phyloP scores from a whole-genome alignment of 2,888 invertebrate genomes.

The Aricia artaxerxes region DNA sequence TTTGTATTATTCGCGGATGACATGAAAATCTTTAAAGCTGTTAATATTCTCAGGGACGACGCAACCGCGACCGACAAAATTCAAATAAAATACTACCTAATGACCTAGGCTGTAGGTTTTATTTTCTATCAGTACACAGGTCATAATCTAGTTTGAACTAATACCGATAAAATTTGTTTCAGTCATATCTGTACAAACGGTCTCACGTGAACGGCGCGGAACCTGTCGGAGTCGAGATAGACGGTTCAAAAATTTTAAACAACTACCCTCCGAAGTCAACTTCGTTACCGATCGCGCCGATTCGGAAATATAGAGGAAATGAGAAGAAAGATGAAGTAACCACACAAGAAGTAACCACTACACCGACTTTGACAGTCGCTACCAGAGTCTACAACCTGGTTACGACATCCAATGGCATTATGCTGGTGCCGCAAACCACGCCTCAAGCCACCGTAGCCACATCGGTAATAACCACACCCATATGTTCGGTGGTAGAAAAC shows the following conservation, averaged over 20 bases:
- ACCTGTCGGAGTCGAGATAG: conserved; percentile 53
- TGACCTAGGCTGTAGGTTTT: too few species aligned
- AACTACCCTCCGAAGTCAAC: conserved; percentile 42
- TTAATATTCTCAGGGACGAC: background rate
- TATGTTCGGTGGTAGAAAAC: background rate
- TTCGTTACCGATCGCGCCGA: conserved; percentile 58
- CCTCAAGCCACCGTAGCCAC: background rate
- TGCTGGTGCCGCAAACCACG: background rate
- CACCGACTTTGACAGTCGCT: background rate
- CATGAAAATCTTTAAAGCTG: background rate
- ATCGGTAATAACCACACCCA: background rate
- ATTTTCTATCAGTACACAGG: background rate
- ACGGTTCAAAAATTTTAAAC: conserved; percentile 26
- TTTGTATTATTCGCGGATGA: background rate
- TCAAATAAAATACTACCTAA: too few species aligned
- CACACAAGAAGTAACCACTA: background rate
- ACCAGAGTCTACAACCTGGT: background rate
- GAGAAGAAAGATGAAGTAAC: background rate
- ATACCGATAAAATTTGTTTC: conserved; percentile 35
- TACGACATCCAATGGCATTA: background rate
- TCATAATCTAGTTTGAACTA: background rate
- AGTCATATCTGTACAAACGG: conserved; percentile 45
- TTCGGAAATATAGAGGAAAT: conserved; percentile 41
- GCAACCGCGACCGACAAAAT: too few species aligned
- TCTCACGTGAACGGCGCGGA: conserved; percentile 36